phyloP scores from a whole-genome alignment of 2,888 invertebrate genomes.

The Noctua janthina region DNA sequence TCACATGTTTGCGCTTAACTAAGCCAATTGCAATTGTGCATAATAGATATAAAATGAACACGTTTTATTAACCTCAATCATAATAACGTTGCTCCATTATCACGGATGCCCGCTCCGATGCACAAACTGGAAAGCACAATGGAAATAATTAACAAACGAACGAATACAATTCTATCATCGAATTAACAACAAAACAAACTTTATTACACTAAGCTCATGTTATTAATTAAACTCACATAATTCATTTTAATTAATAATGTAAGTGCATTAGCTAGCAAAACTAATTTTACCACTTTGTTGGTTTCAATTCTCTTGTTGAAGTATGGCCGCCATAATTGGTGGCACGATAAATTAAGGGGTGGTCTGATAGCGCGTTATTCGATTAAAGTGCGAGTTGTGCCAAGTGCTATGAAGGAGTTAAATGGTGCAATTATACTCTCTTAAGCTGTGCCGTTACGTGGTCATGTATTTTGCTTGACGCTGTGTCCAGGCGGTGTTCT shows the following conservation, averaged over 20 bases:
- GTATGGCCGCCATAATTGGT: slow-evolving; percentile 47
- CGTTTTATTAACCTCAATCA: slow-evolving; percentile 15
- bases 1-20: background rate
- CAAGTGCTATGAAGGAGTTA: slow-evolving; percentile 59
- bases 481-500: slow-evolving; percentile 5
- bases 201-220: slow-evolving; percentile 43
- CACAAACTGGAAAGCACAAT: slow-evolving; percentile 31
- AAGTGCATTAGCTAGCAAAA: slow-evolving; percentile 52
- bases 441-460: slow-evolving; percentile 37
- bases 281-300: slow-evolving; percentile 53
- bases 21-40: background rate
- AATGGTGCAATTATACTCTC: slow-evolving; percentile 65
- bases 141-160: slow-evolving; percentile 41
- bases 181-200: slow-evolving; percentile 38
- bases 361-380: slow-evolving; percentile 55
- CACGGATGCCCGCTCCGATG: slow-evolving; percentile 24
- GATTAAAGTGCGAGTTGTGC: slow-evolving; percentile 62
- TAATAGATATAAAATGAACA: slow-evolving; percentile 1
- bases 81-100: slow-evolving; percentile 13
- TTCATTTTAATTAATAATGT: slow-evolving; percentile 51
- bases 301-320: slow-evolving; percentile 42
- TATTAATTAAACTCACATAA: slow-evolving; percentile 47
- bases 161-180: slow-evolving; percentile 32
- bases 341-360: slow-evolving; percentile 43
- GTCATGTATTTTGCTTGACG: slow-evolving; percentile 37